A percentile compares a stretch with the other conserved stretches of the same genome.
These are phyloP conservation scores for Caracal caracal DNA, from an alignment of 2,113 vertebrate genomes.

Conservation along the genomic window DNA sequence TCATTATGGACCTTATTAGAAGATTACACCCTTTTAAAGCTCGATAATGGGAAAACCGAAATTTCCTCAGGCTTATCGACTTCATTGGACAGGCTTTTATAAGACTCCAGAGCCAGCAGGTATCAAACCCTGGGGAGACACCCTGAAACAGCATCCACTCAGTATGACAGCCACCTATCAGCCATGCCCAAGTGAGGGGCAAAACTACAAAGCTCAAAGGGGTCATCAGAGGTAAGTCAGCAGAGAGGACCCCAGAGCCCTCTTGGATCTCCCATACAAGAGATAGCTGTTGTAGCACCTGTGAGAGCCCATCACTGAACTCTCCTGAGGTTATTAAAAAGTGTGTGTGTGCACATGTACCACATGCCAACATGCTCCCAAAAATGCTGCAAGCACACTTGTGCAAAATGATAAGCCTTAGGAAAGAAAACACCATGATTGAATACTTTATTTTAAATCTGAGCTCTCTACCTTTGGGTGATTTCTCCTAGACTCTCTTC, in stretches of 20 bases:
- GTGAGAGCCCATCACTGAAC: neutral
- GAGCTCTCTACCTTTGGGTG: neutral
- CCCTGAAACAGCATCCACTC: neutral
- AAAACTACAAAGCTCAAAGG: neutral
- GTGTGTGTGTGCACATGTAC: accelerated
- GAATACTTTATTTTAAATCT: conserved; percentile 44
- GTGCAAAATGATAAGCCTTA: neutral
- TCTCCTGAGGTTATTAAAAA: neutral
- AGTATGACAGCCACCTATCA: neutral
- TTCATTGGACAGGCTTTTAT: neutral
- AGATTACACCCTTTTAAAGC: neutral
- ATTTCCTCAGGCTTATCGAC: neutral
- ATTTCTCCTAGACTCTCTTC: neutral
- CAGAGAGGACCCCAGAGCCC: neutral
- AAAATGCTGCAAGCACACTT: neutral
- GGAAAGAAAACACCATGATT: neutral
- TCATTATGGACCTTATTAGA: neutral
- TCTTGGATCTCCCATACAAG: neutral
- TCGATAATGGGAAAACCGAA: neutral
- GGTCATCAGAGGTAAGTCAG: neutral
- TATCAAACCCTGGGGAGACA: neutral
- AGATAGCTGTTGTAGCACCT: neutral
- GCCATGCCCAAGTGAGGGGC: neutral
- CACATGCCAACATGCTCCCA: neutral
- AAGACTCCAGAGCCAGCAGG: neutral